Percentiles rank a stretch among this genome's conserved stretches.
phyloP scores from a whole-genome alignment of 2,888 invertebrate genomes.

The Parasteatoda lunata region DNA sequence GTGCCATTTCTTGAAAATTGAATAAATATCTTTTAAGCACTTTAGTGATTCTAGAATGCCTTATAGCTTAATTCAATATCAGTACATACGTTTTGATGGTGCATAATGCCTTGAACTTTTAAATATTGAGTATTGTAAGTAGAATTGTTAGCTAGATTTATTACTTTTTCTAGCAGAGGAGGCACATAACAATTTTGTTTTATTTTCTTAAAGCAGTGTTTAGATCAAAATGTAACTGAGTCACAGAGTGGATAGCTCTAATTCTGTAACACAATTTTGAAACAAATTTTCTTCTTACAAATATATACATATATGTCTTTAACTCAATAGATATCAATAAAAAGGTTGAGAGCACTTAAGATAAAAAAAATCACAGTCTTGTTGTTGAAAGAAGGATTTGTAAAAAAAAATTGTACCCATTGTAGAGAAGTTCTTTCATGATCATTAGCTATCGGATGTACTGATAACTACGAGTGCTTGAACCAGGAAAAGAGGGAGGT shows the following conservation, averaged over 20 bases:
- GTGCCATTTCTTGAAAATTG: conserved; percentile 26
- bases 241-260: conserved; percentile 36
- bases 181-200: conserved; percentile 20
- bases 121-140: conserved; percentile 24
- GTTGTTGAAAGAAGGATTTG: conserved; percentile 8
- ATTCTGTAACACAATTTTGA: conserved; percentile 39
- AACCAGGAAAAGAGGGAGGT: neutral
- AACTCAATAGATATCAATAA: conserved; percentile 33
- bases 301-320: conserved; percentile 49
- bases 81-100: conserved; percentile 54
- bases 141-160: conserved; percentile 23
- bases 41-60: conserved; percentile 17
- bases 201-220: conserved; percentile 2
- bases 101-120: conserved; percentile 32
- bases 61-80: conserved; percentile 27
- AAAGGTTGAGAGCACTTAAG: conserved; percentile 43
- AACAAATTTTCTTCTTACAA: neutral
- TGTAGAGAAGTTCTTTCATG: conserved; percentile 33
- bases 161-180: conserved; percentile 30
- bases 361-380: conserved; percentile 45
- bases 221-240: conserved; percentile 27
- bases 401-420: conserved; percentile 33
- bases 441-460: conserved; percentile 54
- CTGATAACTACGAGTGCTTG: conserved; percentile 18
- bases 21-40: conserved; percentile 40